A percentile compares a stretch with the other conserved stretches of the same genome.
Evolutionary conservation across 2,113 vertebrate genomes (phyloP).

Genomic region (Hemichromis elongatus): DNA sequence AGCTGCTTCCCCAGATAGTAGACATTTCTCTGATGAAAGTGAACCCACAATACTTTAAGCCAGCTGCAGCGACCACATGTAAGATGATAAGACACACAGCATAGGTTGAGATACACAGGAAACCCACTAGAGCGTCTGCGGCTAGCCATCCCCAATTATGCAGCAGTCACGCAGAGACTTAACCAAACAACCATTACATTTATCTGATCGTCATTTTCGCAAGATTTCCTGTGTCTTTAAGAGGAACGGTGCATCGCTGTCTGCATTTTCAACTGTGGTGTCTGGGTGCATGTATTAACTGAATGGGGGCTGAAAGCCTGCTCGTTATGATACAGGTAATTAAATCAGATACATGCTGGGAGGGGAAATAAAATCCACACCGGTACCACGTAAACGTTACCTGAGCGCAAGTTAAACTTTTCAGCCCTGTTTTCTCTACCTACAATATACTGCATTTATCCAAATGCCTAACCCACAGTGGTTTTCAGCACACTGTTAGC

Average conservation of each 20-base stretch:
- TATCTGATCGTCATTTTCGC: slow-evolving; percentile 37
- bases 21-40: neutral
- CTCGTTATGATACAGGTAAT: neutral
- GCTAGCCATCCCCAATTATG: slow-evolving; percentile 25
- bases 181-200: slow-evolving; percentile 42
- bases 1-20: neutral
- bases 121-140: slow-evolving; percentile 3
- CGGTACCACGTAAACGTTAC: neutral
- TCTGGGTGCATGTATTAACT: neutral
- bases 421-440: neutral
- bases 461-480: neutral
- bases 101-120: slow-evolving; percentile 2
- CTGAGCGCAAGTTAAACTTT: slow-evolving; percentile 36
- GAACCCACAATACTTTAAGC: neutral
- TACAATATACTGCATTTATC: neutral
- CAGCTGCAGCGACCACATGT: neutral
- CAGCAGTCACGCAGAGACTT: slow-evolving; percentile 1
- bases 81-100: neutral
- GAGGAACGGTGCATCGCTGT: neutral
- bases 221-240: slow-evolving; percentile 36
- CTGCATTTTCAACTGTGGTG: neutral
- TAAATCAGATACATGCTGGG: neutral
- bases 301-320: neutral
- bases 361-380: neutral
- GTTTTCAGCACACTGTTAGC: neutral